A percentile compares a stretch with the other conserved stretches of the same genome.
Evolutionary conservation across 2,113 vertebrate species (phyloP).

Genomic region (Cyanoramphus novaezelandiae): DNA sequence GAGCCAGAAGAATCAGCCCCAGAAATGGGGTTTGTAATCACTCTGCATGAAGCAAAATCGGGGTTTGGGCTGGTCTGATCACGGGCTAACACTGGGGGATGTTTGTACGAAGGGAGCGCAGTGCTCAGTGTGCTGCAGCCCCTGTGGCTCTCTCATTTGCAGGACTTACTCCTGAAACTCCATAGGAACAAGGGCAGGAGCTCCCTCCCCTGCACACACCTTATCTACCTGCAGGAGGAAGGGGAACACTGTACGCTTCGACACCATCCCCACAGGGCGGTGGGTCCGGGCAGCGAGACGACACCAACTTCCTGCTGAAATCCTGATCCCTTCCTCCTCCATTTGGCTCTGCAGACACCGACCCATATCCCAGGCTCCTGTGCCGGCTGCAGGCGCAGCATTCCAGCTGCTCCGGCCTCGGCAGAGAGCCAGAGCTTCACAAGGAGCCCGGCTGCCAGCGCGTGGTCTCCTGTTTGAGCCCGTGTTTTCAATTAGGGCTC

Average conservation of each 20-base stretch:
- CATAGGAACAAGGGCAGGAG: not conserved
- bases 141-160: too few species aligned
- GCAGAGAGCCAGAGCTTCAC: not conserved
- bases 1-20: not conserved
- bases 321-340: not conserved
- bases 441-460: not conserved
- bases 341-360: not conserved
- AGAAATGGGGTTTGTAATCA: not conserved
- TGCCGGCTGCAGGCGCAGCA: fast-evolving
- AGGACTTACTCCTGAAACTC: not conserved
- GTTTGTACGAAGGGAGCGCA: fast-evolving
- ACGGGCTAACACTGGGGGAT: fast-evolving
- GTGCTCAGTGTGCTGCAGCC: not conserved
- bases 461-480: not conserved
- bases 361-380: not conserved
- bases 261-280: not conserved
- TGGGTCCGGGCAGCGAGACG: not conserved
- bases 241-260: not conserved
- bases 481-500: constrained; percentile 32
- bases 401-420: not conserved
- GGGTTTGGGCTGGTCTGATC: not conserved
- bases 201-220: not conserved
- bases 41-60: not conserved
- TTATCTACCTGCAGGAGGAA: not conserved
- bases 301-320: not conserved